These are phyloP conservation scores for Neria commutata DNA, from an alignment of 2,888 invertebrate genomes.

Conservation along the genomic window DNA sequence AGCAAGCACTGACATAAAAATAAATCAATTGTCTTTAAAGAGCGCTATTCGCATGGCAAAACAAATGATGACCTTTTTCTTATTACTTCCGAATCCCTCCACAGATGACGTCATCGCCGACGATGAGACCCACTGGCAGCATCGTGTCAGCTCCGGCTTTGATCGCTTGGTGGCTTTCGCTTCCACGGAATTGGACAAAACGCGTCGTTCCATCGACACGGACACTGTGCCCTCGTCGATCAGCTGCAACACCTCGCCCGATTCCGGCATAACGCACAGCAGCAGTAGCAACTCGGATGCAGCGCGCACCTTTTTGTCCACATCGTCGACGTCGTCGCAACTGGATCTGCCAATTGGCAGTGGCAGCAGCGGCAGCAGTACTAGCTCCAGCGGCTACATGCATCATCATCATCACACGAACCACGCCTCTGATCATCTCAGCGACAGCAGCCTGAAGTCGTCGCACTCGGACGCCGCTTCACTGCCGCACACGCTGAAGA, in stretches of 20 bases:
- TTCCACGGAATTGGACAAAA: slow-evolving; percentile 87
- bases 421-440: slow-evolving; percentile 51
- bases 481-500: slow-evolving; percentile 42
- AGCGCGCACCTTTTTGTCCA: slow-evolving; percentile 61
- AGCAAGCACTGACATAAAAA: no score
- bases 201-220: slow-evolving; percentile 81
- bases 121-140: slow-evolving; percentile 89
- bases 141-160: slow-evolving; percentile 90
- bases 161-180: slow-evolving; percentile 93
- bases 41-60: no score
- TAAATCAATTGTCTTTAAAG: no score
- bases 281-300: slow-evolving; percentile 60
- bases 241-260: slow-evolving; percentile 84
- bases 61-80: background rate
- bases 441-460: slow-evolving; percentile 57
- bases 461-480: slow-evolving; percentile 32
- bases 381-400: slow-evolving; percentile 38
- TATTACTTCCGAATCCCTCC: background rate
- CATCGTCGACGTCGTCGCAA: slow-evolving; percentile 63
- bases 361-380: slow-evolving; percentile 45
- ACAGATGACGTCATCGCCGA: slow-evolving; percentile 66
- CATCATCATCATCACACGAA: slow-evolving; percentile 57
- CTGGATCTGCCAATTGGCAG: slow-evolving; percentile 54
- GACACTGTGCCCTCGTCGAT: slow-evolving; percentile 62
- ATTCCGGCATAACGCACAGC: slow-evolving; percentile 82